phyloP scores from a whole-genome alignment of 1,140 invertebrate genomes.

The Pentalonia nigronervosa region DNA sequence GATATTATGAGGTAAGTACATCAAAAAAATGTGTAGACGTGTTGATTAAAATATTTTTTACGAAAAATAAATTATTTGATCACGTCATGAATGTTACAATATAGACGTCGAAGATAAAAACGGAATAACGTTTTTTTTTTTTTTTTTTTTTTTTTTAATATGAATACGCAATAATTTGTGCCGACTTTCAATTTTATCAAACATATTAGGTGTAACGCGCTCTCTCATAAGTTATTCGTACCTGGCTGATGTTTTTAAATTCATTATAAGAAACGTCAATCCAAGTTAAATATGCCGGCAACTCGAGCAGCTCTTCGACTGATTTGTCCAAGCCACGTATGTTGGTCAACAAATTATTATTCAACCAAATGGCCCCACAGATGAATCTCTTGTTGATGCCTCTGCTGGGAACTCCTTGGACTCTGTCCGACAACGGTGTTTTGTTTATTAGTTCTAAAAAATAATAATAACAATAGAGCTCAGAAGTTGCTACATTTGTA shows the following conservation, averaged over 20 bases:
- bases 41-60: too few relatives aligned
- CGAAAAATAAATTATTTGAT: background rate
- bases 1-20: too few relatives aligned
- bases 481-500: background rate
- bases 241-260: background rate
- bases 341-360: background rate
- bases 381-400: background rate
- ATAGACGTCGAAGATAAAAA: background rate
- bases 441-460: background rate
- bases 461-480: background rate
- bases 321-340: background rate
- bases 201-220: background rate
- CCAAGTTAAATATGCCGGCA: slow-evolving; percentile 1
- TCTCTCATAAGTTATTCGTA: background rate
- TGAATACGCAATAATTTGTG: background rate
- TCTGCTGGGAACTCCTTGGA: background rate
- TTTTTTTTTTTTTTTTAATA: background rate
- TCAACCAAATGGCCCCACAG: background rate
- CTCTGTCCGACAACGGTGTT: background rate
- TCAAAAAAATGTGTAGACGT: too few relatives aligned
- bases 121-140: too few relatives aligned
- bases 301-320: background rate
- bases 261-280: slow-evolving; percentile 28
- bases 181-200: background rate
- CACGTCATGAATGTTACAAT: background rate